phyloP scores from a whole-genome alignment of 2,113 vertebrate species.

The Brachypteracias leptosomus region DNA sequence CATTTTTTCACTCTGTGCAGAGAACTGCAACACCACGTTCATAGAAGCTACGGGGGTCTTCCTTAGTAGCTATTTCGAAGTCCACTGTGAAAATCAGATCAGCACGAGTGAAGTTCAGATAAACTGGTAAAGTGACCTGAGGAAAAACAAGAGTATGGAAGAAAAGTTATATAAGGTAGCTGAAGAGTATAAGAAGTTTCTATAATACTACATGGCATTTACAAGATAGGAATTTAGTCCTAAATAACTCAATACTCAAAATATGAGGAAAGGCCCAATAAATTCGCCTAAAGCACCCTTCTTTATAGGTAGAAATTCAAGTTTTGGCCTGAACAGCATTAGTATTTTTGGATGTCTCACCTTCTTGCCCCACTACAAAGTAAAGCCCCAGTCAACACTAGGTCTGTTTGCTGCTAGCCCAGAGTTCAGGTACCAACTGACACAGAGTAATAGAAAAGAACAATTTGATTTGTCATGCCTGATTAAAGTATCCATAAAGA shows the following conservation, averaged over 20 bases:
- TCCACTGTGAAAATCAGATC: conserved; percentile 98
- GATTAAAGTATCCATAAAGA: not conserved
- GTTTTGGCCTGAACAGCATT: not conserved
- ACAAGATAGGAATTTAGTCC: not conserved
- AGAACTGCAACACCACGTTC: conserved; percentile 94
- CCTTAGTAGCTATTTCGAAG: conserved; percentile 96
- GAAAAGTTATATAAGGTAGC: not conserved
- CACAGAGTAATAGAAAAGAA: not conserved
- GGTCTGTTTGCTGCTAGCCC: not conserved
- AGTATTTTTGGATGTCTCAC: not conserved
- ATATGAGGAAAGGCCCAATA: not conserved
- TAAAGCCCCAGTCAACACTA: not conserved
- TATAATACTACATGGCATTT: accelerated
- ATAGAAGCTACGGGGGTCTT: conserved; percentile 95
- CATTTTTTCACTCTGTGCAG: conserved; percentile 85
- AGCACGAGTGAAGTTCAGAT: conserved; percentile 96
- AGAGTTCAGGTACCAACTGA: not conserved
- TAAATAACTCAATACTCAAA: not conserved
- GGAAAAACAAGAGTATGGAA: not conserved
- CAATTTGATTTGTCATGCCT: not conserved
- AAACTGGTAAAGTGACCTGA: conserved; percentile 95
- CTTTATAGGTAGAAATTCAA: not conserved
- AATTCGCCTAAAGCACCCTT: not conserved
- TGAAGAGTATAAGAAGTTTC: not conserved
- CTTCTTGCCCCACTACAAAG: not conserved